A percentile compares a stretch with the other conserved stretches of the same genome.
These are phyloP conservation scores for Dolomedes plantarius DNA, from an alignment of 2,888 invertebrate species.

Conservation along the genomic window DNA sequence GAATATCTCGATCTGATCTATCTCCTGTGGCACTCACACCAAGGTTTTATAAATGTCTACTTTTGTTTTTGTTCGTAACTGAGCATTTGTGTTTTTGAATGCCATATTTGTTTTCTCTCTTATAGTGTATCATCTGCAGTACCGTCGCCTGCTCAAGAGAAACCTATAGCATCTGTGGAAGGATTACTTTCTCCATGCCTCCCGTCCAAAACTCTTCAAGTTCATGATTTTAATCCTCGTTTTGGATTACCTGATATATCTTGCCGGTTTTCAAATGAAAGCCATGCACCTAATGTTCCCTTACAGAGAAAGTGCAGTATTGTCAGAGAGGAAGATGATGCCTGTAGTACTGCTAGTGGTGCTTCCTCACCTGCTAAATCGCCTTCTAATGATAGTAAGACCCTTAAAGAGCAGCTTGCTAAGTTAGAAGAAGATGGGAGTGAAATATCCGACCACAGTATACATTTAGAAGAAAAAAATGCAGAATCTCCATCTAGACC, in stretches of 20 bases:
- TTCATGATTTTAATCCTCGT: conserved; percentile 40
- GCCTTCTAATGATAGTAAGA: conserved; percentile 45
- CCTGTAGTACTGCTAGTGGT: conserved; percentile 56
- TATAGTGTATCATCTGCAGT: conserved; percentile 69
- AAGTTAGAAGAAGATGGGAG: conserved; percentile 51
- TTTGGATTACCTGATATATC: conserved; percentile 23
- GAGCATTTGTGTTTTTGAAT: too few species aligned
- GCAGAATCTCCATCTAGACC: conserved; percentile 15
- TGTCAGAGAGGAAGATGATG: conserved; percentile 73
- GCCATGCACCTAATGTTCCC: conserved; percentile 62
- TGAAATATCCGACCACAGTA: conserved; percentile 27
- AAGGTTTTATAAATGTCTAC: conserved; percentile 74
- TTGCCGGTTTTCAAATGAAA: conserved; percentile 34
- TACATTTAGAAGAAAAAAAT: background rate
- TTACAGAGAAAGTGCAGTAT: conserved; percentile 74
- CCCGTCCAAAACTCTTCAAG: conserved; percentile 60
- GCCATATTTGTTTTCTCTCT: background rate
- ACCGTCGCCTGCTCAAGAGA: conserved; percentile 72
- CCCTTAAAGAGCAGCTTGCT: conserved; percentile 45
- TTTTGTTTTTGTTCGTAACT: background rate
- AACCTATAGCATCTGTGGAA: conserved; percentile 62
- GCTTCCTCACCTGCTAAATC: conserved; percentile 69
- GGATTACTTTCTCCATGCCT: conserved; percentile 66
- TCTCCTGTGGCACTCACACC: conserved; percentile 78
- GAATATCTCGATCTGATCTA: conserved; percentile 76